Evolutionary conservation across 1,140 invertebrate genomes (phyloP).

Genomic region (Pseudomyrmex gracilis): DNA sequence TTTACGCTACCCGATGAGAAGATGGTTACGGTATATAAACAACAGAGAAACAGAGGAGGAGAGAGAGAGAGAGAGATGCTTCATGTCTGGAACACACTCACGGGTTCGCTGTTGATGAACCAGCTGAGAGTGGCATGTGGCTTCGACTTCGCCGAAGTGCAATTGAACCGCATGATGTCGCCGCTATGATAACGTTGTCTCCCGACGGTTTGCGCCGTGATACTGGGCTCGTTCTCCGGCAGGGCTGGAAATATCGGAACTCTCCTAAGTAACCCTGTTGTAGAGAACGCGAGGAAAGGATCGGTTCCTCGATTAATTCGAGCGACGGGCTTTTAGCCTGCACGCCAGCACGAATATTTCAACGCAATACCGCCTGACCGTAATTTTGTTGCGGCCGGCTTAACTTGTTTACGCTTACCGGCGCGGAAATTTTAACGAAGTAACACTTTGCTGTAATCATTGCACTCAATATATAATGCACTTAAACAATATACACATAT

Average conservation of each 20-base stretch:
- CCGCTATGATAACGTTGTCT: constrained; percentile 88
- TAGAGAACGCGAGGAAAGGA: background rate
- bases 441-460: constrained; percentile 51
- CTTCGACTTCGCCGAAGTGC: constrained; percentile 89
- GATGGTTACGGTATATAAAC: background rate
- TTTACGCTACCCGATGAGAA: constrained; percentile 41
- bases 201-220: constrained; percentile 86
- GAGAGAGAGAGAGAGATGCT: constrained; percentile 14
- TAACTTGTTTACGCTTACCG: constrained; percentile 50
- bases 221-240: constrained; percentile 89
- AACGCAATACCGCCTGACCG: constrained; percentile 31
- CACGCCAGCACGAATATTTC: constrained; percentile 49
- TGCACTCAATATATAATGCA: constrained; percentile 35
- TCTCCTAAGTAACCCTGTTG: background rate
- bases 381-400: constrained; percentile 51
- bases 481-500: constrained; percentile 25
- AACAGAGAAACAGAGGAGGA: background rate
- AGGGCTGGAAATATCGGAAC: constrained; percentile 84
- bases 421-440: constrained; percentile 53
- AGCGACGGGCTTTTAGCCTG: constrained; percentile 33
- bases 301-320: constrained; percentile 23
- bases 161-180: constrained; percentile 89
- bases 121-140: constrained; percentile 90
- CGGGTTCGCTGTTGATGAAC: constrained; percentile 91
- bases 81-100: constrained; percentile 78